Percentiles rank a stretch among this genome's conserved stretches.
Evolutionary conservation across 2,113 vertebrate genomes (phyloP).

Genomic region (Limanda limanda): DNA sequence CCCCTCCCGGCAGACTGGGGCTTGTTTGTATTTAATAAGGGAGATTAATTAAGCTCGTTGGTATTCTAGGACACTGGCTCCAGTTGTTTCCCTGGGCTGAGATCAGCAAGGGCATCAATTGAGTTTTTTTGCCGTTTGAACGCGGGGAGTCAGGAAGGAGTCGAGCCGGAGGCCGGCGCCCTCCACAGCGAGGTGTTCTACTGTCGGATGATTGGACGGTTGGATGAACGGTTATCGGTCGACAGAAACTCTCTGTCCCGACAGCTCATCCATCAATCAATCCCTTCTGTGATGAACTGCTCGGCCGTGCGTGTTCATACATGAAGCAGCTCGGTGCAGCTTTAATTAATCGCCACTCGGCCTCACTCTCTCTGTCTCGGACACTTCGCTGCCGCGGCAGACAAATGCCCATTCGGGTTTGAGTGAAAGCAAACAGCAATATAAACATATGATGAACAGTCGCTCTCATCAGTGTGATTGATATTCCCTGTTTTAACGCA

Average conservation of each 20-base stretch:
- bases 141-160: constrained; percentile 25
- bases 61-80: constrained; percentile 72
- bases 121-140: constrained; percentile 23
- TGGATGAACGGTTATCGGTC: constrained; percentile 27
- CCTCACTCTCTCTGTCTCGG: constrained; percentile 7
- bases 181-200: neutral
- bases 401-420: constrained; percentile 21
- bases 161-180: constrained; percentile 9
- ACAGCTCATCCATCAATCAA: constrained; percentile 49
- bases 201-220: neutral
- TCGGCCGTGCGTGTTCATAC: constrained; percentile 26
- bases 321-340: constrained; percentile 28
- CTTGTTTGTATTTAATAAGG: constrained; percentile 80
- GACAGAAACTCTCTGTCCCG: constrained; percentile 9
- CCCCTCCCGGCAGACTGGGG: constrained; percentile 36
- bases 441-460: constrained; percentile 59
- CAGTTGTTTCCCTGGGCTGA: constrained; percentile 66
- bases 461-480: constrained; percentile 53
- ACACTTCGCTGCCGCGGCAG: constrained; percentile 15
- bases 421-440: constrained; percentile 58
- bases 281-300: constrained; percentile 20
- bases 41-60: constrained; percentile 82
- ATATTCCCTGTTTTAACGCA: constrained; percentile 57
- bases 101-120: constrained; percentile 65
- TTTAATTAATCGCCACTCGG: constrained; percentile 40